Base-by-base conservation (phyloP, 2,888 invertebrate genomes). In the Callimorpha dominula region DNA sequence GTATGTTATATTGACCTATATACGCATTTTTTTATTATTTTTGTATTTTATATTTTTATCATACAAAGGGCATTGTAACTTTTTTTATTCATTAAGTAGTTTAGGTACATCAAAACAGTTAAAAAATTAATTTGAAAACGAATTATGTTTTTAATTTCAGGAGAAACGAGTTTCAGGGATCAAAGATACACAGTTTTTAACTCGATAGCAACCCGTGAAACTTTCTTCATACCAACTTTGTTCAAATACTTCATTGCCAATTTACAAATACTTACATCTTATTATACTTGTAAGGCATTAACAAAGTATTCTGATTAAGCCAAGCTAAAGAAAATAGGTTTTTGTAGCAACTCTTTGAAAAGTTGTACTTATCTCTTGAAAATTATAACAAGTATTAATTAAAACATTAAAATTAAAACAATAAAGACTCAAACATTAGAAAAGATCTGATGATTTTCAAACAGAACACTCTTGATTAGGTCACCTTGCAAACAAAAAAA, bases 141-240 rank as follows among this genome's bases (percentile, higher is more conserved):
- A 67, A 67, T 67, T 12, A 40, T 49, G 42, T 52, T 12, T 42
- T 6, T 54, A 67, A 42, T 67, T 67, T 52, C 1, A 52, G 31
- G 66, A 50, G 50, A 14, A 67, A 67, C 52, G n/a, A 42, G 17
- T 67, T 67, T 67, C 42, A 40, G 17, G 52, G 50, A 52, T 67
- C 52, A 67, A 67, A 67, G 66, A 3, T 67, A 67, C 31, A 52
- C 31, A 52, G 50, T 4, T 40, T 63, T 60, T 57, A 60, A 60
- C 5, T 31, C 5, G 63, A 63, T 63, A 42, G 42, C 40, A 63
- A 63, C 9, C 42, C 9, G 40, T 31, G 40, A n/a, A 67, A 67
- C 52, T 67, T 67, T 67, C 6, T 67, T 54, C 52, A 67, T 54
- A 54, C 40, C 49, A 52, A 54, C 52, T 67, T 54, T n/a, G 40